Conservation (phyloP, 2,113 vertebrate species). For the Donacobius atricapilla region DNA sequence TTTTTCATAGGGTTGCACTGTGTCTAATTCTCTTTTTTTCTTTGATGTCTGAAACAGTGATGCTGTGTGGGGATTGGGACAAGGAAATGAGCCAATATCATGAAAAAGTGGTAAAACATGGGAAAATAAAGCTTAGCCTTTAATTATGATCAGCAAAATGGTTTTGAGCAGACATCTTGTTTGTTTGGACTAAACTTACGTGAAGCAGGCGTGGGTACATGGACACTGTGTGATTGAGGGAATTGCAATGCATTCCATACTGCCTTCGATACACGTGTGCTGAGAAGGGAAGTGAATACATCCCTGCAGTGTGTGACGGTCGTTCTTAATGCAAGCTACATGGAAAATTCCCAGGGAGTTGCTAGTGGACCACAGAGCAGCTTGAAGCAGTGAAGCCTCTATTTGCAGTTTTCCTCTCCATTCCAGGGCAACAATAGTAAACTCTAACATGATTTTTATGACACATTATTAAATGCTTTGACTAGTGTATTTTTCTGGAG, state of each 20-base stretch:
- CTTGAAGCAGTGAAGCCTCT: background rate
- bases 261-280: background rate
- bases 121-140: background rate
- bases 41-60: background rate
- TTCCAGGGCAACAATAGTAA: background rate
- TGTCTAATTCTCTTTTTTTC: background rate
- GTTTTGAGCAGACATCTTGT: background rate
- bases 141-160: background rate
- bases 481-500: background rate
- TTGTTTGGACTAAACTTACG: background rate
- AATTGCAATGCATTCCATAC: background rate
- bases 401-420: background rate
- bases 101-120: background rate
- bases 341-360: background rate
- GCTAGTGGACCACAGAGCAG: background rate
- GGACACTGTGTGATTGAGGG: background rate
- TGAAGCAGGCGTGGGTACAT: background rate
- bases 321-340: background rate
- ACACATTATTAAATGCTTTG: background rate
- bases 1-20: background rate
- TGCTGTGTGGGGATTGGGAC: background rate
- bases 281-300: background rate
- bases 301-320: background rate
- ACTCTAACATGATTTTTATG: background rate
- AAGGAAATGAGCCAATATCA: background rate